phyloP scores from a whole-genome alignment of 2,113 vertebrate species.

The Neopipo cinnamomea region DNA sequence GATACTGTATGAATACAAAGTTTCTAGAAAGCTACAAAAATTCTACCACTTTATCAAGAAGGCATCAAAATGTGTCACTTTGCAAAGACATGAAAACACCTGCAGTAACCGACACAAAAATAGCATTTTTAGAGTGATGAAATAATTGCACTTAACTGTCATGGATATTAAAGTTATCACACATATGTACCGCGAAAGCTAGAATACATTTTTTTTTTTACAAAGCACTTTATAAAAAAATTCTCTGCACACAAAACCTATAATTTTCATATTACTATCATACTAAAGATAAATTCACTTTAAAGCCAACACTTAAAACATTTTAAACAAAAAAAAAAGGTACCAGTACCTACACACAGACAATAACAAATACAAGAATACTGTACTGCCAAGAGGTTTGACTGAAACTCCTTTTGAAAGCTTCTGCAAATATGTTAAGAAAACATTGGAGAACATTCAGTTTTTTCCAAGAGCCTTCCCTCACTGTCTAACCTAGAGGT shows the following conservation, averaged over 20 bases:
- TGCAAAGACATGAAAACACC: conserved; percentile 98
- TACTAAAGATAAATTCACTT: conserved; percentile 95
- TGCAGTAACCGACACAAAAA: conserved; percentile 97
- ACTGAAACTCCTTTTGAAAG: conserved; percentile 81
- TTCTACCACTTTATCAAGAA: conserved; percentile 99
- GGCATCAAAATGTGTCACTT: conserved; percentile 98
- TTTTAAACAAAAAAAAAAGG: conserved; percentile 84
- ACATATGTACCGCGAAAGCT: conserved; percentile 97
- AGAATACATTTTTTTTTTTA: conserved; percentile 92
- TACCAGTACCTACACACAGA: conserved; percentile 98
- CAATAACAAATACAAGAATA: conserved; percentile 88
- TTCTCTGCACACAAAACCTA: conserved; percentile 93
- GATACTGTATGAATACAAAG: conserved; percentile 99
- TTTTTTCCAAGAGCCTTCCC: conserved; percentile 65
- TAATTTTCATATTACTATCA: conserved; percentile 92
- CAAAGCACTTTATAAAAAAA: conserved; percentile 97
- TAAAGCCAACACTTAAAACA: conserved; percentile 96
- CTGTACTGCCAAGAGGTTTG: conserved; percentile 92
- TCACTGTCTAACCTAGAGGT: conserved; percentile 71
- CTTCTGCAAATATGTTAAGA: conserved; percentile 77
- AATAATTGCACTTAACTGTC: conserved; percentile 92
- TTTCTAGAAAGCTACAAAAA: conserved; percentile 99
- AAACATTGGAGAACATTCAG: conserved; percentile 75
- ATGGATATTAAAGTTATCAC: conserved; percentile 97
- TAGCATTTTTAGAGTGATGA: conserved; percentile 89